phyloP scores from a whole-genome alignment of 2,797 vertebrate genomes.

The Hafferia zeledoni region DNA sequence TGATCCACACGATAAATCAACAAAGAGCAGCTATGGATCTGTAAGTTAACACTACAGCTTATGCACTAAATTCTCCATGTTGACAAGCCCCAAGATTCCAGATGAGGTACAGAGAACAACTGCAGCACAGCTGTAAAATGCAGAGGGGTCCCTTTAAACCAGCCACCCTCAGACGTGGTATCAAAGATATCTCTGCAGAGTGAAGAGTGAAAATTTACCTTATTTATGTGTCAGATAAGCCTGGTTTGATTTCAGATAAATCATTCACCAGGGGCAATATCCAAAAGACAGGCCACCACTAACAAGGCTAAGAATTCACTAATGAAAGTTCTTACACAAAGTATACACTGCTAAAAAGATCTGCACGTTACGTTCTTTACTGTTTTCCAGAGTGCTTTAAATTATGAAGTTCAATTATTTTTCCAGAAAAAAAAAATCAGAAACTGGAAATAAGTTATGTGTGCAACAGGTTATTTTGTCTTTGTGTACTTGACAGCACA shows the following conservation, averaged over 20 bases:
- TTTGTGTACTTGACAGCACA: not conserved
- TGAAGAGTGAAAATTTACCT: not conserved
- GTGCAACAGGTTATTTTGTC: not conserved
- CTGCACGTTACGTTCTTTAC: not conserved
- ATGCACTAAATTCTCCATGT: not conserved
- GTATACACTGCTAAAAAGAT: not conserved
- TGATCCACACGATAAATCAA: not conserved
- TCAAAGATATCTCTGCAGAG: rapidly evolving
- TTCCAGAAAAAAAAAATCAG: not conserved
- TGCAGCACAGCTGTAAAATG: not conserved
- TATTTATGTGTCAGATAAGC: not conserved
- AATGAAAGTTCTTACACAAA: not conserved
- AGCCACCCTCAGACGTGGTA: not conserved
- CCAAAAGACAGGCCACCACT: not conserved
- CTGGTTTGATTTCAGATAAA: not conserved
- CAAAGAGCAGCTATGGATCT: not conserved
- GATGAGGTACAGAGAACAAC: not conserved
- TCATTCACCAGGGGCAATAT: not conserved
- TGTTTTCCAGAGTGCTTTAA: not conserved
- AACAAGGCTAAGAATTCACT: not conserved
- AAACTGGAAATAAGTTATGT: not conserved
- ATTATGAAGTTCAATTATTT: not conserved
- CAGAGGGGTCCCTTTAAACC: not conserved
- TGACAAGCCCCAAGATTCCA: not conserved
- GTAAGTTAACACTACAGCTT: not conserved